phyloP scores from a whole-genome alignment of 92 coral and sea anemone species.

The Zoanthus gigantus region DNA sequence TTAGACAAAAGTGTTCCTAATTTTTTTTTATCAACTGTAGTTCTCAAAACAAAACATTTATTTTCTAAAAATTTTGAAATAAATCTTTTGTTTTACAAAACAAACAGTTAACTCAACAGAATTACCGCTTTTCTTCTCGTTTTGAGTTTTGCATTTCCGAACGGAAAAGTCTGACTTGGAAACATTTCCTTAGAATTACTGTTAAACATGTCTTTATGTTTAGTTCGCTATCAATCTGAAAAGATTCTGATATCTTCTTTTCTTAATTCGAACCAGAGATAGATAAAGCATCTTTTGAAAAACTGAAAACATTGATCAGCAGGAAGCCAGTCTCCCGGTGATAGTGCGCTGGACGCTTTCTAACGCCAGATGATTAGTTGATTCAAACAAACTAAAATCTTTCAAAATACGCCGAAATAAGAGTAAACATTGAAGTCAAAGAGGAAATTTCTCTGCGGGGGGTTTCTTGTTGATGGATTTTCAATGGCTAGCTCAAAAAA shows the following conservation, averaged over 20 bases:
- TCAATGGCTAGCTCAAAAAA: slow-evolving; percentile 29
- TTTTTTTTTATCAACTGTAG: not conserved
- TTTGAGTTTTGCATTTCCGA: not conserved
- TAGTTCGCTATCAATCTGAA: not conserved
- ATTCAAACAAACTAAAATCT: slow-evolving; percentile 14
- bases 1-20: not conserved
- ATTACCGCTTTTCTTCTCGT: not conserved
- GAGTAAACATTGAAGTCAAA: slow-evolving; percentile 27
- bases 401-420: slow-evolving; percentile 19
- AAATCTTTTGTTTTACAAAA: not conserved
- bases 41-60: not conserved
- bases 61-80: not conserved
- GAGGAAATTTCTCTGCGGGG: slow-evolving; percentile 22
- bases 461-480: slow-evolving; percentile 39
- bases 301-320: slow-evolving; percentile 9
- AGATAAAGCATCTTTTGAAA: not conserved
- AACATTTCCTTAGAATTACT: not conserved
- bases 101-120: not conserved
- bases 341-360: not conserved
- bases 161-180: not conserved
- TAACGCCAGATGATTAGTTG: slow-evolving; percentile 19
- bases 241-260: not conserved
- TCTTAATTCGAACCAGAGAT: slow-evolving; percentile 8
- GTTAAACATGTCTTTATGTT: not conserved
- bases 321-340: slow-evolving; percentile 2